Evolutionary conservation across 2,888 invertebrate genomes (phyloP).

Genomic region (Lasius platythorax): DNA sequence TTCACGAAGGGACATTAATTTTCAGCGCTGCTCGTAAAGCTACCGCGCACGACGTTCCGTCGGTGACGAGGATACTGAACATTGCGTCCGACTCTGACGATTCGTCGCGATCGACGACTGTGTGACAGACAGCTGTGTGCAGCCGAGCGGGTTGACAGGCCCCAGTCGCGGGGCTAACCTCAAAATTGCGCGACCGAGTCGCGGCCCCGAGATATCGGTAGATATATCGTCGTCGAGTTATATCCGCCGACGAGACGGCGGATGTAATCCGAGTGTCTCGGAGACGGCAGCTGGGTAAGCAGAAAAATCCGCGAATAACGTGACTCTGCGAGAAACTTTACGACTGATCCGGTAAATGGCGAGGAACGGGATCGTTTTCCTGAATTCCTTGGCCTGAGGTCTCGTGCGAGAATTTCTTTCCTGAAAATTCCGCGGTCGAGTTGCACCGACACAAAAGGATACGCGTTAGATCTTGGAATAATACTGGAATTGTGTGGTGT

Average conservation of each 20-base stretch:
- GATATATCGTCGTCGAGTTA: neutral
- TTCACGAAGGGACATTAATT: neutral
- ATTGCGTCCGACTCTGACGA: neutral
- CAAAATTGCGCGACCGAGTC: constrained; percentile 15
- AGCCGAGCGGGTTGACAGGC: constrained; percentile 32
- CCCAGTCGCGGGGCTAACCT: constrained; percentile 31
- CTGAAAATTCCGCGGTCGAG: neutral
- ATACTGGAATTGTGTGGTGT: neutral
- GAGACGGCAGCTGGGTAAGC: neutral
- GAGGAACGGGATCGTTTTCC: constrained; percentile 1
- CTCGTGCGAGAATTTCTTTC: neutral
- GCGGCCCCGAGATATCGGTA: no score
- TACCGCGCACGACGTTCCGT: neutral
- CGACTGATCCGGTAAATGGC: neutral
- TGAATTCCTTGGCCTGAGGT: neutral
- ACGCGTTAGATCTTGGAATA: neutral
- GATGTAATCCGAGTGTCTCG: neutral
- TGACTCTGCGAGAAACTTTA: neutral
- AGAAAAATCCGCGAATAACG: neutral
- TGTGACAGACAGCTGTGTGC: constrained; percentile 38
- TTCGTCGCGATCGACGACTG: constrained; percentile 30
- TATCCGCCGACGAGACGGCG: neutral
- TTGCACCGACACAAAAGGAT: neutral
- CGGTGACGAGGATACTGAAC: neutral
- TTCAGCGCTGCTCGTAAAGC: neutral